Conservation (phyloP, 1,140 invertebrate genomes). For the Condylostylus longicornis region DNA sequence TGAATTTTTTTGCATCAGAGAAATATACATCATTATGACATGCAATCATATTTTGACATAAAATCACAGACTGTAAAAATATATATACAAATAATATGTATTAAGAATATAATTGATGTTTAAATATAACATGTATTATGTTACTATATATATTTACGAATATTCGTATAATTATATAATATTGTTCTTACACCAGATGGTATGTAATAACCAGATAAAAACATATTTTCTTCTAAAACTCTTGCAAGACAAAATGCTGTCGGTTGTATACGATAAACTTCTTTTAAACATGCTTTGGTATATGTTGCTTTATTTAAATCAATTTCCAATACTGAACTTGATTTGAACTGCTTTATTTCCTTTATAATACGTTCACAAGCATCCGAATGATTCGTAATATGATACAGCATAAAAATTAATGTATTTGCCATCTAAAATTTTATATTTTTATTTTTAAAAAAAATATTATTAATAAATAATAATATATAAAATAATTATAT, state of each 20-base stretch:
- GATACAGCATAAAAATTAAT: slow-evolving; percentile 60
- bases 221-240: slow-evolving; percentile 59
- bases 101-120: too few relatives aligned
- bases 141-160: not conserved
- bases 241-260: slow-evolving; percentile 70
- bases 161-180: not conserved
- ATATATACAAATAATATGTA: slow-evolving; percentile 2
- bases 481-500: slow-evolving; percentile 1
- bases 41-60: slow-evolving; percentile 72
- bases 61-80: slow-evolving; percentile 55
- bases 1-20: slow-evolving; percentile 52
- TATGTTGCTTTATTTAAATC: slow-evolving; percentile 52
- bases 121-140: not conserved
- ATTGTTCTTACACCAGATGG: slow-evolving; percentile 52
- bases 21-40: slow-evolving; percentile 67
- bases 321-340: slow-evolving; percentile 41
- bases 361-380: slow-evolving; percentile 58
- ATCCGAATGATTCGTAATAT: slow-evolving; percentile 51
- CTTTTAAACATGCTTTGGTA: slow-evolving; percentile 70
- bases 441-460: not conserved
- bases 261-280: slow-evolving; percentile 69
- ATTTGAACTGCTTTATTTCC: slow-evolving; percentile 47
- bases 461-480: not conserved
- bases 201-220: slow-evolving; percentile 58
- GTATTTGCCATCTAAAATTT: slow-evolving; percentile 58